phyloP scores from a whole-genome alignment of 2,888 invertebrate species.

The Mimas tiliae region DNA sequence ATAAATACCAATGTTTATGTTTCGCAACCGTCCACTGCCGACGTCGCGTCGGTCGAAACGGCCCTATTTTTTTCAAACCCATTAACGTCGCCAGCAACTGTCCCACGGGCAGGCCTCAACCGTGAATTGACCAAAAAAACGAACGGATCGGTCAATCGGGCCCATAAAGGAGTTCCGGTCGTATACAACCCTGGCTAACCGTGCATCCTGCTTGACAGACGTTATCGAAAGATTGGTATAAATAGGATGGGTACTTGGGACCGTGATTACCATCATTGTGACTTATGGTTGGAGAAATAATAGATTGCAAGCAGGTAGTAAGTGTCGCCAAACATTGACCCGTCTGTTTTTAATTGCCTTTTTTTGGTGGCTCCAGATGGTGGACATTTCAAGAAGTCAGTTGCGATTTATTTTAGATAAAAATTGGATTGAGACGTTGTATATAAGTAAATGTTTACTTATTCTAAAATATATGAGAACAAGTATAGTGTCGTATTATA shows the following conservation, averaged over 20 bases:
- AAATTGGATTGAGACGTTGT: too few species aligned
- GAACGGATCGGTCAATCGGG: slow-evolving; percentile 65
- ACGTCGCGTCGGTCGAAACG: slow-evolving; percentile 37
- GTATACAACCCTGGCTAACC: slow-evolving; percentile 68
- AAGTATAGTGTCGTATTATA: too few species aligned
- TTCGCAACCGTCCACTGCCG: slow-evolving; percentile 15
- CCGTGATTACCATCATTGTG: slow-evolving; percentile 8
- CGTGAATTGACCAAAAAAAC: slow-evolving; percentile 45
- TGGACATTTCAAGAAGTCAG: background rate
- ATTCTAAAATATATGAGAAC: too few species aligned
- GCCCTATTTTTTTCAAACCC: slow-evolving; percentile 35
- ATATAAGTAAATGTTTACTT: too few species aligned
- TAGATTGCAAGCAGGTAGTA: slow-evolving; percentile 10
- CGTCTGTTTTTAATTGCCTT: slow-evolving; percentile 25
- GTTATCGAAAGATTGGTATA: slow-evolving; percentile 62
- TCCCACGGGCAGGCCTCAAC: slow-evolving; percentile 29
- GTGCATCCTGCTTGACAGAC: slow-evolving; percentile 68
- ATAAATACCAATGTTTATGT: slow-evolving; percentile 26
- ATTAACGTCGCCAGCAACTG: slow-evolving; percentile 29
- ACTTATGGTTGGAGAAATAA: slow-evolving; percentile 1
- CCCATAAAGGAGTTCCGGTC: slow-evolving; percentile 75
- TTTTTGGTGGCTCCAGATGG: background rate
- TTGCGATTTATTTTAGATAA: slow-evolving; percentile 4
- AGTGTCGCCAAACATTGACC: slow-evolving; percentile 23
- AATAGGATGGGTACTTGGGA: slow-evolving; percentile 43